Conservation (phyloP, 2,113 vertebrate genomes). For the Sisor rabdophorus region DNA sequence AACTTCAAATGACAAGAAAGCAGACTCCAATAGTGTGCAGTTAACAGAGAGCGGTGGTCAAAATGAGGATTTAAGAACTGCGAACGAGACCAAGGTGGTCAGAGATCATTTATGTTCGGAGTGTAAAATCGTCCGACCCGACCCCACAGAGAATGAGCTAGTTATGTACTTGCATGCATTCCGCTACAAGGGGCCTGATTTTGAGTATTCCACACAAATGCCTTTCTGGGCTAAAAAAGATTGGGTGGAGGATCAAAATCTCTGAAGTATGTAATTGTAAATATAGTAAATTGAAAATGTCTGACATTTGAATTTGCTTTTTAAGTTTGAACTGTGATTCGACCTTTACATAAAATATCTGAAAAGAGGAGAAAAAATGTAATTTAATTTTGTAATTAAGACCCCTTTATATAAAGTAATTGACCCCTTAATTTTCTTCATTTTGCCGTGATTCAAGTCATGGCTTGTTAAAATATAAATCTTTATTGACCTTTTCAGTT, state of each 20-base stretch:
- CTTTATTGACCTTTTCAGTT: slow-evolving; percentile 27
- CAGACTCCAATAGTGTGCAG: background rate
- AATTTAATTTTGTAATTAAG: background rate
- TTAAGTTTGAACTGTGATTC: background rate
- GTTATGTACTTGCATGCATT: slow-evolving; percentile 94
- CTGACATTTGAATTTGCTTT: background rate
- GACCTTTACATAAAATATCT: background rate
- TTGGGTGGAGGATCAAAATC: slow-evolving; percentile 71
- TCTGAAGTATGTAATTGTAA: background rate
- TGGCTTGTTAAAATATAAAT: slow-evolving; percentile 33
- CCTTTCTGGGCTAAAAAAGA: slow-evolving; percentile 90
- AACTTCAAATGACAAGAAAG: background rate
- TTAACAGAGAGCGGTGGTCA: background rate
- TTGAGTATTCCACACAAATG: slow-evolving; percentile 84
- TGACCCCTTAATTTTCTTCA: too few species aligned
- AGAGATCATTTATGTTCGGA: slow-evolving; percentile 82
- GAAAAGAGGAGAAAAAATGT: background rate
- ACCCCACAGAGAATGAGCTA: slow-evolving; percentile 85
- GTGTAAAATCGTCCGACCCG: slow-evolving; percentile 75
- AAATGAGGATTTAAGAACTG: background rate
- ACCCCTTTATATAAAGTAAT: background rate
- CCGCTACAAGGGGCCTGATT: slow-evolving; percentile 86
- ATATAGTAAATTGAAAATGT: background rate
- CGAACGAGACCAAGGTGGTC: background rate
- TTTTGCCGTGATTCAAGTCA: background rate